phyloP scores from a whole-genome alignment of 2,888 invertebrate genomes.

The Halictus ligatus region DNA sequence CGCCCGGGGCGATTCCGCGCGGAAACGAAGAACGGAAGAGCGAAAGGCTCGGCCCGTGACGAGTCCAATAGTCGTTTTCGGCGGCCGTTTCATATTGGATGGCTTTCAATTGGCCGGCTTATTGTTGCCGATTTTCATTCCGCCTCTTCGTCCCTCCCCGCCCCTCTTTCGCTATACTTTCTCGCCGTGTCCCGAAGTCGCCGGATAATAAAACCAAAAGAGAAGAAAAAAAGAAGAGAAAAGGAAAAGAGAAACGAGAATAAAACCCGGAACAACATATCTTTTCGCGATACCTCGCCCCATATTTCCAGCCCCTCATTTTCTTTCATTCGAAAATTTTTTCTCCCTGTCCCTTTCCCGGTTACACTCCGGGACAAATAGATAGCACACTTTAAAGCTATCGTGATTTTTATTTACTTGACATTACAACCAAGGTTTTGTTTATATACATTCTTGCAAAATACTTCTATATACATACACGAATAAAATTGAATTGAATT shows the following conservation, averaged over 20 bases:
- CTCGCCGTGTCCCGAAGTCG: background rate
- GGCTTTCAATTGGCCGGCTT: conserved; percentile 53
- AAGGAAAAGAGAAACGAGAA: background rate
- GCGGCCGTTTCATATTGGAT: conserved; percentile 34
- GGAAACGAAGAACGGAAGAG: background rate
- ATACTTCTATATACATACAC: no score
- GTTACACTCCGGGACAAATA: no score
- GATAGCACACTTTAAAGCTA: no score
- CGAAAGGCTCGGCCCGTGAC: conserved; percentile 23
- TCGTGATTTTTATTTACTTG: no score
- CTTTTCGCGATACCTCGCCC: conserved; percentile 11
- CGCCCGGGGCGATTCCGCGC: background rate
- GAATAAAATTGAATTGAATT: no score
- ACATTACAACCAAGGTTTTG: no score
- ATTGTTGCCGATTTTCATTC: conserved; percentile 52
- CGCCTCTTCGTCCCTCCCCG: conserved; percentile 4
- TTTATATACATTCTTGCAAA: no score
- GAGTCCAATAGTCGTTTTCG: conserved; percentile 43
- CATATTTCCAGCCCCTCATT: no score
- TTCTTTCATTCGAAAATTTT: background rate
- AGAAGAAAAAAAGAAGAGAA: no score
- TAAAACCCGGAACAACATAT: background rate
- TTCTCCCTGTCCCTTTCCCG: background rate
- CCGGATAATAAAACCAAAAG: background rate
- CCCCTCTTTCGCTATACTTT: background rate